Evolutionary conservation across 2,113 vertebrate genomes (phyloP), one percentile per base, ranked within the genome.

Genomic region (Thamnaconus septentrionalis): DNA sequence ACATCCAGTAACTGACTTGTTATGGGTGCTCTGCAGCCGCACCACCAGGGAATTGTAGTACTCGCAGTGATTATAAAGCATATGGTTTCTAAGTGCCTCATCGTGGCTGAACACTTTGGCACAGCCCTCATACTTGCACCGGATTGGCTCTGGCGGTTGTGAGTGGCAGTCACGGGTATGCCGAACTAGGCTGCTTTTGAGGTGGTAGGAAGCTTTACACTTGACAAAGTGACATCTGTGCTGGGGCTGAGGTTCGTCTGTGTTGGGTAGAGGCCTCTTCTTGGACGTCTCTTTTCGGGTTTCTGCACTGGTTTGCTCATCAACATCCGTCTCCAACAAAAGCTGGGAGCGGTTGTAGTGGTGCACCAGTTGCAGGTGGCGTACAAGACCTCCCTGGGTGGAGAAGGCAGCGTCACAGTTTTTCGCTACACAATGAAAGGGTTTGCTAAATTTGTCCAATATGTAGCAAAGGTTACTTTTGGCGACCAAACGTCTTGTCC

Each of bases 351-450:
- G 94, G 62, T 96, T 98, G 63, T 95, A 98, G 56, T 93, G 94
- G 80, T 99, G 97, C 6, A 95, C 91, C 4, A 92, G 89, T 76
- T 95, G 93, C 0, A 98, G 93, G 82, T 99, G 97, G 59, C 94
- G 95, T 62, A 97, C 94, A 71, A 99, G 92, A 56, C 94, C 93
- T 65, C 92, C 95, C 75, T 96, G 94, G 73, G 93, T 96, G 42
- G 93, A 94, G 83, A 98, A 99, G 3, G 95, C 94, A 0, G 96
- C 93, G 43, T 90, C 94, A 73, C 97, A 99, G 71, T 93, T 94
- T 87, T 96, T 96, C 73, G 96, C 94, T 41, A 98, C 94, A 78
- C 97, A 99, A 69, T 95, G 94, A 91, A 95, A 98, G 41, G 95
- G 95, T 85, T 97, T 97, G 80, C 95, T 95, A 82, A 96, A 97